A percentile compares a stretch with the other conserved stretches of the same genome.
These are phyloP conservation scores for Alloscopus bannaensis DNA, from an alignment of 2,888 invertebrate genomes.

Conservation along the genomic window DNA sequence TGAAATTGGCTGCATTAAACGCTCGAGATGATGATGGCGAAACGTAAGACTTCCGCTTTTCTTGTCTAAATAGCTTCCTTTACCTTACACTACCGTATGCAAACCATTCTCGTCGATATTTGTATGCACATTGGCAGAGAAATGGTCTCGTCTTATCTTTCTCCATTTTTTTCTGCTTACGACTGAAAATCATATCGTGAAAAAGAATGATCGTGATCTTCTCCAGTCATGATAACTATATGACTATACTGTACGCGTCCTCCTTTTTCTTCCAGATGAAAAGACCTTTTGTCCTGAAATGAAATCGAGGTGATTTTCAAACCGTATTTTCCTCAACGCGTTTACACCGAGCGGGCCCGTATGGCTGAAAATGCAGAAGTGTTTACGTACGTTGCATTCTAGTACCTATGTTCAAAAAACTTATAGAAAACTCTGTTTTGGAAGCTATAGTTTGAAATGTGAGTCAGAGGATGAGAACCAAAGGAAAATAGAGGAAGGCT, in stretches of 20 bases:
- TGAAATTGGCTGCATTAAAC: background rate
- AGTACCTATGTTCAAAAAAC: background rate
- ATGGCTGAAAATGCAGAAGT: background rate
- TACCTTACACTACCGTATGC: background rate
- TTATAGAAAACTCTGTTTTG: background rate
- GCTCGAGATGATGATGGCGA: background rate
- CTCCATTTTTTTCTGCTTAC: background rate
- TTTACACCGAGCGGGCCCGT: background rate
- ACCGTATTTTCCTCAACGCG: conserved; percentile 7
- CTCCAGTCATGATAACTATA: conserved; percentile 54
- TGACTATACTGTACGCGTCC: conserved; percentile 54
- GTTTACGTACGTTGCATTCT: background rate
- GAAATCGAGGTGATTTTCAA: conserved; percentile 39
- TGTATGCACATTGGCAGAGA: background rate
- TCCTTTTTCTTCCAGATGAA: conserved; percentile 23
- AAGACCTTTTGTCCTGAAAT: conserved; percentile 30
- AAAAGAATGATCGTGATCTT: conserved; percentile 48
- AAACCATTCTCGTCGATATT: too few relatives aligned
- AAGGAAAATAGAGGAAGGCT: conserved; percentile 33
- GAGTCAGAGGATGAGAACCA: background rate
- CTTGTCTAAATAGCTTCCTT: background rate
- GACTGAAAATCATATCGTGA: conserved; percentile 43
- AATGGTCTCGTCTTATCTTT: background rate
- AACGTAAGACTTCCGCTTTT: conserved; percentile 4
- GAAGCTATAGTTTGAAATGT: background rate